These are phyloP conservation scores for Rhopalosiphum maidis DNA, from an alignment of 1,140 invertebrate species.

Conservation along the genomic window DNA sequence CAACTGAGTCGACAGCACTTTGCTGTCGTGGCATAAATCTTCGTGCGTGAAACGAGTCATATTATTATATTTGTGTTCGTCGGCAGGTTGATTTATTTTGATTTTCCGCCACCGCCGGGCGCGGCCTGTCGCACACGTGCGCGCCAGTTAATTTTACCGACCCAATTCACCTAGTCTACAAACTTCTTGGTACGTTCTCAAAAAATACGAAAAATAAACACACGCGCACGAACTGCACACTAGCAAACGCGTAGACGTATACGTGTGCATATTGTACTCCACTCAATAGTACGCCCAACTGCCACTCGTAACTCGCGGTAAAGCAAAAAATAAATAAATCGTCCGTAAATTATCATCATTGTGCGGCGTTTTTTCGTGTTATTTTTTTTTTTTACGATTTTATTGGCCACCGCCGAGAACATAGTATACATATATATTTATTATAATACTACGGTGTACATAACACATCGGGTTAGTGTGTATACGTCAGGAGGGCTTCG, in stretches of 20 bases:
- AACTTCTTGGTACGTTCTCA: conserved; percentile 31
- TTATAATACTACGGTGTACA: not conserved
- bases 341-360: not conserved
- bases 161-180: conserved; percentile 10
- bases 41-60: not conserved
- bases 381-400: not conserved
- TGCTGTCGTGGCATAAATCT: not conserved
- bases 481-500: not conserved
- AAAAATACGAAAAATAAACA: conserved; percentile 29
- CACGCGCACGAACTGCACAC: not conserved
- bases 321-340: not conserved
- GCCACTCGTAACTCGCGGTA: not conserved
- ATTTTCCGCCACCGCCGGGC: not conserved
- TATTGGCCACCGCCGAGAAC: not conserved
- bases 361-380: not conserved
- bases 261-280: not conserved
- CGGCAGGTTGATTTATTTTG: conserved; percentile 32
- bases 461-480: not conserved
- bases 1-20: not conserved
- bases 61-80: conserved; percentile 14
- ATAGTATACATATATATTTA: not conserved
- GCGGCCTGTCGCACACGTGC: not conserved
- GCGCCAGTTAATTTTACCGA: conserved; percentile 27
- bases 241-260: not conserved
- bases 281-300: not conserved